Evolutionary conservation across 1,140 invertebrate species (phyloP), one percentile per base, ranked within the genome.

Genomic region (Drosophila grimshawi): DNA sequence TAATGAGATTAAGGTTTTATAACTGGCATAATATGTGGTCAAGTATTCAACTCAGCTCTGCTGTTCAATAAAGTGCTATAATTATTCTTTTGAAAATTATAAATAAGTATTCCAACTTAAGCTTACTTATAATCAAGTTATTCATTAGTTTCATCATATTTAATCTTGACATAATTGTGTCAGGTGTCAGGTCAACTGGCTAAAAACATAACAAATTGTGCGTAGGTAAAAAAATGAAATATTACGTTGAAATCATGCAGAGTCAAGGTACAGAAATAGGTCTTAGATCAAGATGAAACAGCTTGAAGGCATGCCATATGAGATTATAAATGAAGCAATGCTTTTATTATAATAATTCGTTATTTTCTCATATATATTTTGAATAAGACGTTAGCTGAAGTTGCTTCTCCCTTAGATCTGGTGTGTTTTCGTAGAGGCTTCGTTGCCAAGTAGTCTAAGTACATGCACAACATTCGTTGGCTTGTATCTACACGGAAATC

Each of bases 401-500:
- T 19, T 19, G 19, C 19, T 19, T 19, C 19, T 19, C 19, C 19
- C 19, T 19, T 19, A 19, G 19, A 19, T 19, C 2, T 19, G 1
- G 19, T 19, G 19, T 19, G 19, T 19, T 19, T 19, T 19, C 19
- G 19, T 19, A 19, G 19, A 19, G 19, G 19, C 19, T 19, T 19
- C 19, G 19, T 19, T 19, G 19, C 19, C 19, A 19, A 19, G 19
- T 19, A 19, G 19, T 19, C 19, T 19, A 19, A 19, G 19, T 1
- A 19, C 19, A 19, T 19, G 19, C 19, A 19, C 19, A 19, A 19
- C 19, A 19, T 19, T 19, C 5, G 7, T 45, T 67, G 60, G 32
- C 43, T 53, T 39, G 19, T 45, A 61, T 52, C 35, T 45, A 77
- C 63, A 63, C 65, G 82, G 71, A 88, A 86, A 82, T 88, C 82